A percentile compares a stretch with the other conserved stretches of the same genome.
These are phyloP conservation scores for Temnothorax ravouxi DNA, from an alignment of 2,888 invertebrate species.

Conservation along the genomic window DNA sequence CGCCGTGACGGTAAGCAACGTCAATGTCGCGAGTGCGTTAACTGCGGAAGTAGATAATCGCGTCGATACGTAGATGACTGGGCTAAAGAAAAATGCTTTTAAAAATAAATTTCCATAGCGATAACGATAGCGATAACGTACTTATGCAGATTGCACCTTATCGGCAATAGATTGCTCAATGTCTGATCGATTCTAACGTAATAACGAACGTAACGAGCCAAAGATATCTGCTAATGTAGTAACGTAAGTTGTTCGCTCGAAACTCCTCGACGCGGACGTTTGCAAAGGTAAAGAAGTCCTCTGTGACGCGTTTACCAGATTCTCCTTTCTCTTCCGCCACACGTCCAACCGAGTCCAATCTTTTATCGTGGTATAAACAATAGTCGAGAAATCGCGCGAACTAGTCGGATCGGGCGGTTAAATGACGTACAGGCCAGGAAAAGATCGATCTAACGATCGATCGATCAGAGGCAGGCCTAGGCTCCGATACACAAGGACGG, in stretches of 20 bases:
- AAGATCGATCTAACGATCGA: conserved; percentile 65
- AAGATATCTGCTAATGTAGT: background rate
- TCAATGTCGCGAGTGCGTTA: conserved; percentile 43
- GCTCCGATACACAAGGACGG: conserved; percentile 78
- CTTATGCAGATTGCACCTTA: background rate
- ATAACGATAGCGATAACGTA: background rate
- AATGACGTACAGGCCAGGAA: conserved; percentile 37
- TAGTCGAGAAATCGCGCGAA: conserved; percentile 42
- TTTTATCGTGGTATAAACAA: conserved; percentile 10
- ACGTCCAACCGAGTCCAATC: background rate
- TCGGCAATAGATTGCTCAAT: background rate
- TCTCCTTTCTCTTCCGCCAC: background rate
- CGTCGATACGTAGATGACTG: background rate
- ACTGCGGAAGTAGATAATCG: conserved; percentile 37
- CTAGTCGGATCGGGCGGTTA: conserved; percentile 55
- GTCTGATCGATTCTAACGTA: background rate
- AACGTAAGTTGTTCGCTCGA: background rate
- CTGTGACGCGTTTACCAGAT: background rate
- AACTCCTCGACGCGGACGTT: too few relatives aligned
- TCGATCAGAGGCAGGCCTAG: conserved; percentile 62
- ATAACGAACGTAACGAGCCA: background rate
- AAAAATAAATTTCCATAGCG: background rate
- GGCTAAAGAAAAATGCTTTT: background rate
- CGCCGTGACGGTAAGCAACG: conserved; percentile 11
- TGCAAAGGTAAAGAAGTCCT: background rate